Evolutionary conservation across 2,113 vertebrate species (phyloP), one percentile per base, ranked within the genome.

Genomic region (Upupa epops): DNA sequence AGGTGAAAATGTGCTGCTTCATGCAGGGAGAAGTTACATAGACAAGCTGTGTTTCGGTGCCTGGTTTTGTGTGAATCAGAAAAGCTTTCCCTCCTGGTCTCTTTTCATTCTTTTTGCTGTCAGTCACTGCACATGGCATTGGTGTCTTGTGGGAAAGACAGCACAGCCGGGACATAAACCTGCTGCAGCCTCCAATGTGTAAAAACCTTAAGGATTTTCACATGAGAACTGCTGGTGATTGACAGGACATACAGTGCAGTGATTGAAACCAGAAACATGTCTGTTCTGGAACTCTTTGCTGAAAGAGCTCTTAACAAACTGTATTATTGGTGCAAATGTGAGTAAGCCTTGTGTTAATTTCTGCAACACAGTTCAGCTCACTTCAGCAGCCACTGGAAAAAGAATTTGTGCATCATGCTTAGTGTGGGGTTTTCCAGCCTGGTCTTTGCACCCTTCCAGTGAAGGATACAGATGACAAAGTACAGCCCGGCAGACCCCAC

Each of bases 11-110:
- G 48, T 92, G 92, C 90, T 86, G 90, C 58, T 93, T 93, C 92
- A 74, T 78, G 83, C 77, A 9, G 93, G 70, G 92, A 90, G 13
- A 82, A 61, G 88, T 93, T 69, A 64, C 79, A 86, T 77, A 86
- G 88, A 83, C 92, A 94, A 65, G 94, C 93, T 95, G 92, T 95
- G 81, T 86, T 93, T 92, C 69, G 80, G 65, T 91, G 88, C 88
- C 83, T 90, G 88, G 15, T 56, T 95, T 91, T 90, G 77, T 82
- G 59, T 86, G 84, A 72, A 92, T 86, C 92, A 51, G 74, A 88
- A 88, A 92, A 93, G 88, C 86, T 92, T 95, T 89, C 81, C 59
- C 92, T 88, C 80, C 42, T 82, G 66, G 86, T 96, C 88, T 93
- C 80, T 86, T 88, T 75, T 86, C 74, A 81, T 94, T 96, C 73